These are phyloP conservation scores for Temnothorax ravouxi DNA, from an alignment of 2,888 invertebrate genomes.

Conservation along the genomic window DNA sequence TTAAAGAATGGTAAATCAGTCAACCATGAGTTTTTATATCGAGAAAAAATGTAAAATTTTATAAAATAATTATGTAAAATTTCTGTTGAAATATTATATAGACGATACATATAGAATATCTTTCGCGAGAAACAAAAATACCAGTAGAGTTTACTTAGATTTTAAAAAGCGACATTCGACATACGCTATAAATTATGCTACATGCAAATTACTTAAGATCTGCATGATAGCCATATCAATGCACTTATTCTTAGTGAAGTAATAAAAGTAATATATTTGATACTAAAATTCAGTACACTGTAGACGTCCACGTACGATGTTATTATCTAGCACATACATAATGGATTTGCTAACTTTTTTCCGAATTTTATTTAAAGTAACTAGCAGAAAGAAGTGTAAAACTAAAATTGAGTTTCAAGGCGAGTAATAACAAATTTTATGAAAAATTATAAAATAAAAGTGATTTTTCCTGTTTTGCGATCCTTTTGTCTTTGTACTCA, in stretches of 20 bases:
- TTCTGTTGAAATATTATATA: neutral
- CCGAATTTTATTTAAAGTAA: slow-evolving; percentile 15
- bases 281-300: slow-evolving; percentile 16
- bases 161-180: neutral
- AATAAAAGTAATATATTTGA: slow-evolving; percentile 18
- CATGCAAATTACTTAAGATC: neutral
- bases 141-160: neutral
- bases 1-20: neutral
- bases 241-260: neutral
- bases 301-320: neutral
- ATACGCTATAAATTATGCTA: neutral
- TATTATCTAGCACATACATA: neutral
- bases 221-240: neutral
- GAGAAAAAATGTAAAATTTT: neutral
- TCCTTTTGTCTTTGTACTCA: neutral
- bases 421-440: neutral
- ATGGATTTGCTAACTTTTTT: slow-evolving; percentile 9
- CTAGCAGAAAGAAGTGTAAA: neutral
- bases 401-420: neutral
- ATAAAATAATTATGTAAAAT: neutral
- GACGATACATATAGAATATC: neutral
- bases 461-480: neutral
- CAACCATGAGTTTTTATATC: neutral
- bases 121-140: neutral
- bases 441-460: neutral